Percentiles rank a stretch among this genome's conserved stretches.
Conservation (phyloP, 2,888 invertebrate genomes). For the Melinaea marsaeus region DNA sequence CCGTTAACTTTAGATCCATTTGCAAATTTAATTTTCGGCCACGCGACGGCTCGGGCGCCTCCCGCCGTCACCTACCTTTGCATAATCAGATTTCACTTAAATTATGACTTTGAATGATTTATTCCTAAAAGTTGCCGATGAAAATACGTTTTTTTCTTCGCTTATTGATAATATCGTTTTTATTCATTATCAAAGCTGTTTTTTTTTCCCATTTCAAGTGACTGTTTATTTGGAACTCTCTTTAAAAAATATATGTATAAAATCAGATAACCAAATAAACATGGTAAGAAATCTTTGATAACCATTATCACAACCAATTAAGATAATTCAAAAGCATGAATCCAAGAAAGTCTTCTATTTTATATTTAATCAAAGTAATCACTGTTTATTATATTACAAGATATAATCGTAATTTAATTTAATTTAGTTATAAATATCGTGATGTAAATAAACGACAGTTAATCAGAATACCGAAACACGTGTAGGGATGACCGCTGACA, state of each 20-base stretch:
- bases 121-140: slow-evolving; percentile 51
- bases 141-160: slow-evolving; percentile 41
- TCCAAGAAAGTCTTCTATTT: too few relatives aligned
- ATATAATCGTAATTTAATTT: neutral
- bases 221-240: neutral
- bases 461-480: neutral
- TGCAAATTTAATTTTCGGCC: slow-evolving; percentile 63
- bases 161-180: slow-evolving; percentile 22
- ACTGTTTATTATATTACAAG: neutral
- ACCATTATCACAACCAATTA: too few relatives aligned
- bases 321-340: too few relatives aligned
- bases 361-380: neutral
- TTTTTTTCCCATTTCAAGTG: neutral
- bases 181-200: slow-evolving; percentile 5
- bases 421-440: slow-evolving; percentile 1
- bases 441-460: neutral
- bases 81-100: slow-evolving; percentile 62
- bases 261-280: too few relatives aligned
- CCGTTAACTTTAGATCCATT: slow-evolving; percentile 64
- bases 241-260: too few relatives aligned
- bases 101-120: slow-evolving; percentile 66
- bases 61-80: slow-evolving; percentile 44
- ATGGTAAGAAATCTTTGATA: too few relatives aligned
- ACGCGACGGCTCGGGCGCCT: slow-evolving; percentile 38
- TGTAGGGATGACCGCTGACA: neutral